phyloP scores from a whole-genome alignment of 2,797 vertebrate genomes.

The Peromyscus melanophrys region DNA sequence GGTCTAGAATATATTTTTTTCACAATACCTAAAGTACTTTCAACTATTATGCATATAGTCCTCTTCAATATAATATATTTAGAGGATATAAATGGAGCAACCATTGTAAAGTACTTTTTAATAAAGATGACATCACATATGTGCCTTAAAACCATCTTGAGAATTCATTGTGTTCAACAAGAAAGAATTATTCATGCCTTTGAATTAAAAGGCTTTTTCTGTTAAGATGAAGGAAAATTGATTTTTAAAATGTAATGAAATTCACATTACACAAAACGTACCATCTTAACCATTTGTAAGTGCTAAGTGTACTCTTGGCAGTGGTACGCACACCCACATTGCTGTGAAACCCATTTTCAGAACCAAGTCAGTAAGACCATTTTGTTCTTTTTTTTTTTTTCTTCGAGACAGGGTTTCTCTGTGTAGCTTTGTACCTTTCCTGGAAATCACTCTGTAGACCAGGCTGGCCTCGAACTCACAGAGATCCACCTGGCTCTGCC shows the following conservation, averaged over 20 bases:
- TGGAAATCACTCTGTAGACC: too few species aligned
- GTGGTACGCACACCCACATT: background rate
- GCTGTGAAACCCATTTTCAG: background rate
- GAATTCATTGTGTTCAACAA: background rate
- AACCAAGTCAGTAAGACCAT: background rate
- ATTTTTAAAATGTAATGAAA: background rate
- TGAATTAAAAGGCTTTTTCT: constrained; percentile 6
- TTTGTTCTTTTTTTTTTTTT: background rate
- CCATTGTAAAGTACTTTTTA: background rate
- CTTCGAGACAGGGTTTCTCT: too few species aligned
- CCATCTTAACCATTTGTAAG: background rate
- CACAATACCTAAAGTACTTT: background rate
- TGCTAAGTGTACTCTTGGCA: background rate
- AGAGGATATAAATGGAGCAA: background rate
- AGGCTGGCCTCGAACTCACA: too few species aligned
- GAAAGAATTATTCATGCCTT: background rate
- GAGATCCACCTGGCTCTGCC: too few species aligned
- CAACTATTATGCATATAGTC: background rate
- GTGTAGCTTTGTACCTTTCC: too few species aligned
- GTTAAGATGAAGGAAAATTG: background rate
- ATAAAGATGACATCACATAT: background rate
- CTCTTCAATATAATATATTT: background rate
- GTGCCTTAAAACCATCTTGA: background rate
- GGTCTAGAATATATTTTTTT: background rate
- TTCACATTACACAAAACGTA: background rate